Conservation (phyloP, 2,797 vertebrate species). For the Hapalemur alaotrensis region DNA sequence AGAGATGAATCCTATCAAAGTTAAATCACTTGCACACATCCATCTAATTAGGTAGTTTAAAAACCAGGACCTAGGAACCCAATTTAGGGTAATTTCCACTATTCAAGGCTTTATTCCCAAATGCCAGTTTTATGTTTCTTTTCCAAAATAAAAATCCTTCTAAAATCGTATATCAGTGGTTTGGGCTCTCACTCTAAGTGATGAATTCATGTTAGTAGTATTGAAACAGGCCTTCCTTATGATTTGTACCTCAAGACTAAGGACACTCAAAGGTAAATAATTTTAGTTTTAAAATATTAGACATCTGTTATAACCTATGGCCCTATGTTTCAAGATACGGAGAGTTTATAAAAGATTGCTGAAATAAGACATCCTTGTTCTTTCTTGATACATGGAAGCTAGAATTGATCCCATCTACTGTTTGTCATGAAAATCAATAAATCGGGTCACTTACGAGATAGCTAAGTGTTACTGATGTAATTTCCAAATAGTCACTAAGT, state of each 20-base stretch:
- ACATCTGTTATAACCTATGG: background rate
- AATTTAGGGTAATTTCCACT: background rate
- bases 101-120: background rate
- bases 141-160: slow-evolving; percentile 37
- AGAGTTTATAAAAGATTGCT: background rate
- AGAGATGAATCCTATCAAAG: background rate
- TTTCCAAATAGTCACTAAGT: background rate
- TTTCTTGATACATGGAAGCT: background rate
- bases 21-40: background rate
- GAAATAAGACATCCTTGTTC: background rate
- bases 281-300: background rate
- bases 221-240: slow-evolving; percentile 21
- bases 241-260: background rate
- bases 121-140: background rate
- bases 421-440: background rate
- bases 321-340: background rate
- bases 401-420: background rate
- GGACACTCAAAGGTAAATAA: background rate
- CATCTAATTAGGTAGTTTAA: background rate
- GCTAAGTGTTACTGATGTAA: background rate
- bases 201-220: background rate
- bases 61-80: background rate
- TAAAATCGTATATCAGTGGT: background rate
- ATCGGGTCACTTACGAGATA: background rate
- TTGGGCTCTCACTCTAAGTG: background rate